Percentiles rank a stretch among this genome's conserved stretches.
These are phyloP conservation scores for Drosophila leontia DNA, from an alignment of 1,140 invertebrate genomes.

Conservation along the genomic window DNA sequence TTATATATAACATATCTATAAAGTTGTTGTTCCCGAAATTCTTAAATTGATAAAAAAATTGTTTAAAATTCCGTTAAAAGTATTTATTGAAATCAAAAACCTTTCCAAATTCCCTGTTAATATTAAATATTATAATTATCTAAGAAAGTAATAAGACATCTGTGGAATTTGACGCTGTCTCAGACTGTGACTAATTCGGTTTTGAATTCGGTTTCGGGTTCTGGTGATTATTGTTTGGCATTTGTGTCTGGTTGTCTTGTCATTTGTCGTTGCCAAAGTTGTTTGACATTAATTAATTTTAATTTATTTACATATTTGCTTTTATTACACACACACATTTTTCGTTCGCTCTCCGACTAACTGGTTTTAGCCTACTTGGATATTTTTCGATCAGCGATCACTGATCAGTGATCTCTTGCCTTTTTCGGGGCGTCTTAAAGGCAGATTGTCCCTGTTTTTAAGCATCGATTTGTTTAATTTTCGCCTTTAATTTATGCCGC, in stretches of 20 bases:
- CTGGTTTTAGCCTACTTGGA: slow-evolving; percentile 45
- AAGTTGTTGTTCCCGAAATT: not conserved
- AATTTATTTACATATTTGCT: slow-evolving; percentile 78
- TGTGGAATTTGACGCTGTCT: slow-evolving; percentile 4
- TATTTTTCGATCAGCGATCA: slow-evolving; percentile 19
- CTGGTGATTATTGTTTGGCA: slow-evolving; percentile 41
- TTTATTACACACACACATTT: slow-evolving; percentile 68
- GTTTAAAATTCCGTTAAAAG: no score
- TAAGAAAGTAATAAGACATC: not conserved
- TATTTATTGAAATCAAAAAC: not conserved
- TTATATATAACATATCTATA: not conserved
- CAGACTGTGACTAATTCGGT: slow-evolving; percentile 40
- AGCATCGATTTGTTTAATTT: slow-evolving; percentile 31
- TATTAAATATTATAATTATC: not conserved
- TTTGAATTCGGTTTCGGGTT: slow-evolving; percentile 32
- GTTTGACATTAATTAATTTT: slow-evolving; percentile 75
- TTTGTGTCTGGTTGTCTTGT: slow-evolving; percentile 28
- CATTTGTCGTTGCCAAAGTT: slow-evolving; percentile 53
- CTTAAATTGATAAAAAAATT: not conserved
- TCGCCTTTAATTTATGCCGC: slow-evolving; percentile 61
- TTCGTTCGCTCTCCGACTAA: slow-evolving; percentile 6
- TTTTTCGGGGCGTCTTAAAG: not conserved
- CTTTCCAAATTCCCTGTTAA: not conserved
- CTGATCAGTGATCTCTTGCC: not conserved
- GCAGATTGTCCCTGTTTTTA: slow-evolving; percentile 28